Base-by-base conservation (phyloP, 1,140 invertebrate genomes). In the Leguminivora glycinivorella region DNA sequence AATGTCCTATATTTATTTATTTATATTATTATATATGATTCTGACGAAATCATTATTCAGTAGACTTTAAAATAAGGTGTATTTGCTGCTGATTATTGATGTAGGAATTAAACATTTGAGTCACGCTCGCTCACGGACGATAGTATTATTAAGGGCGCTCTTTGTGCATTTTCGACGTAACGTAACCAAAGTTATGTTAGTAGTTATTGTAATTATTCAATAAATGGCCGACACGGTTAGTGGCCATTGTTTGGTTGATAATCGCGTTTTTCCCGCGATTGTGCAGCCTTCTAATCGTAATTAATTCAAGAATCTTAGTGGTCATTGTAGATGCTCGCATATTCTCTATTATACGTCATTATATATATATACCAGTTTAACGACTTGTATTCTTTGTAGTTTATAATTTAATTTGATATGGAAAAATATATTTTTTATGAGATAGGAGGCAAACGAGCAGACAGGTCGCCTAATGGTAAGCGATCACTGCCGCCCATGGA, bases 201-300 rank as follows among this genome's bases (percentile, higher is more conserved):
- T 47, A 47, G 14, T 47, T 17, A 19, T 17, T 7, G 14, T 47
- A 17, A 6, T 47, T 19, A 6, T 47, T 19, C 5, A 47, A 17
- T 52, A 19, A 52, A 10, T 9, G 19, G 17, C 19, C 47, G 47
- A 52, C 47, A 52, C 19, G 47, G 47, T 52, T 52, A 2, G 47
- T 19, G 7, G 47, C 47, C n/a, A 52, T 52, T 52, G 47, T 52
- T 52, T 52, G 6, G 47, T 52, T 52, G 4, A n/a, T 52, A 52
- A 52, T 52, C 47, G 22, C 17, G 6, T 22, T 52, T 22, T 52
- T 52, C 47, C 47, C 47, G 47, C 47, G 47, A 52, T 52, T 52
- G 47, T 52, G 47, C 47, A 52, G 47, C 19, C 47, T 43, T 43
- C 40, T 43, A 52, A 52, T 52, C 19, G 10, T 22, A 52, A 52